Conservation (phyloP, 2,797 vertebrate species). For the Telmatherina bonti region DNA sequence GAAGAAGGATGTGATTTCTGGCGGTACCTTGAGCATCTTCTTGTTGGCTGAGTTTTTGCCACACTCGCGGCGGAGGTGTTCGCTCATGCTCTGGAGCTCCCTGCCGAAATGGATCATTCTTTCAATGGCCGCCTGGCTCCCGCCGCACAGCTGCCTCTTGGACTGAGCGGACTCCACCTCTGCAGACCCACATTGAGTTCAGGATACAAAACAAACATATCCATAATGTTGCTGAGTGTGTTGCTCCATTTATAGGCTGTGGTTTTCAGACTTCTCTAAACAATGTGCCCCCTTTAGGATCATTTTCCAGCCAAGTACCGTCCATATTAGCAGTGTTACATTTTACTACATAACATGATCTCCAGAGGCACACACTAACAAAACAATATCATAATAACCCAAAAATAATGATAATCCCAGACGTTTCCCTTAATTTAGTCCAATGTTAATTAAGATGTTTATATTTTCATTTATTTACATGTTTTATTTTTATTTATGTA, state of each 20-base stretch:
- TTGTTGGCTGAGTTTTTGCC: slow-evolving; percentile 98
- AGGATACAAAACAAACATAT: background rate
- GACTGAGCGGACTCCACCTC: slow-evolving; percentile 95
- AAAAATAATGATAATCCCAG: too few relatives aligned
- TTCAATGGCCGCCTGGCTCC: slow-evolving; percentile 98
- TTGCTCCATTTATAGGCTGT: background rate
- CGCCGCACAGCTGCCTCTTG: slow-evolving; percentile 95
- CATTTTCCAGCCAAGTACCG: background rate
- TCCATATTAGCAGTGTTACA: too few relatives aligned
- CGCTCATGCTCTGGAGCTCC: slow-evolving; percentile 98
- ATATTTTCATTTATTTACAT: too few relatives aligned
- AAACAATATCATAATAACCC: too few relatives aligned
- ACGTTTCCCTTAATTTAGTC: too few relatives aligned
- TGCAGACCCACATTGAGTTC: slow-evolving; percentile 57
- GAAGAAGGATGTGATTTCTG: background rate
- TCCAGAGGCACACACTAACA: too few relatives aligned
- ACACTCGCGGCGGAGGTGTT: slow-evolving; percentile 94
- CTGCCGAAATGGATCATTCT: slow-evolving; percentile 99
- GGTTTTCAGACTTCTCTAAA: too few relatives aligned
- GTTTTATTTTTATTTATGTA: too few relatives aligned
- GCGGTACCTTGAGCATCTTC: slow-evolving; percentile 95
- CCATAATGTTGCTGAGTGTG: too few relatives aligned
- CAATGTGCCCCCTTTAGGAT: too few relatives aligned
- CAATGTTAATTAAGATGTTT: too few relatives aligned
- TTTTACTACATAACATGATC: too few relatives aligned